These are phyloP conservation scores for Laticauda colubrina DNA, from an alignment of 2,113 vertebrate species.

Conservation along the genomic window DNA sequence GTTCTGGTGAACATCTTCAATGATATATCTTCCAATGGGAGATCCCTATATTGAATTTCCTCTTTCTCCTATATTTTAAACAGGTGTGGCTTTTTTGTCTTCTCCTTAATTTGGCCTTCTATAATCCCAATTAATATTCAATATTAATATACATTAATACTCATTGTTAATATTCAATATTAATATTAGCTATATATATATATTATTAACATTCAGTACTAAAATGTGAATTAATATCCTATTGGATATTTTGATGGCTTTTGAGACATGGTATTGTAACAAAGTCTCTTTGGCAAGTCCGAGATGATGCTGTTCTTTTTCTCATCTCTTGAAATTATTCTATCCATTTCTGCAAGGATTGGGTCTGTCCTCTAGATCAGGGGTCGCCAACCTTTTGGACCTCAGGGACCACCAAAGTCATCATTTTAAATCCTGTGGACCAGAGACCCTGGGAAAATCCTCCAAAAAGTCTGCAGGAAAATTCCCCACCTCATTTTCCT, in stretches of 20 bases:
- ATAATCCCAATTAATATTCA: not conserved
- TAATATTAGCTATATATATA: not conserved
- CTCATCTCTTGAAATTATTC: not conserved
- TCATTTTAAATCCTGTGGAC: no score
- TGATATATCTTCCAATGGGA: no score
- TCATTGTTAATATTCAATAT: not conserved
- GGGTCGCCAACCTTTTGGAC: no score
- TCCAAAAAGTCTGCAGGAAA: no score
- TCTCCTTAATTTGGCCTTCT: not conserved
- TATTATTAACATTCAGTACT: not conserved
- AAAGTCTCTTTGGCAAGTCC: not conserved
- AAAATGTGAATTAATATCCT: not conserved
- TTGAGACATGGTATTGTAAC: not conserved
- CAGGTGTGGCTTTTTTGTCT: not conserved
- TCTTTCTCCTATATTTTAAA: not conserved
- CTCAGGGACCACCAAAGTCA: no score
- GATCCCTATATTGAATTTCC: not conserved
- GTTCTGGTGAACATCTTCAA: not conserved
- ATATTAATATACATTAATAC: not conserved
- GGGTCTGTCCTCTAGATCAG: not conserved
- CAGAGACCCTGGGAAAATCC: no score
- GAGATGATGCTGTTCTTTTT: not conserved
- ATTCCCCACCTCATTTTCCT: no score
- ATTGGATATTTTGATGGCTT: not conserved
- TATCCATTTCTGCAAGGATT: not conserved